phyloP scores from a whole-genome alignment of 2,797 vertebrate species.

The Melanotaenia pygmaea region DNA sequence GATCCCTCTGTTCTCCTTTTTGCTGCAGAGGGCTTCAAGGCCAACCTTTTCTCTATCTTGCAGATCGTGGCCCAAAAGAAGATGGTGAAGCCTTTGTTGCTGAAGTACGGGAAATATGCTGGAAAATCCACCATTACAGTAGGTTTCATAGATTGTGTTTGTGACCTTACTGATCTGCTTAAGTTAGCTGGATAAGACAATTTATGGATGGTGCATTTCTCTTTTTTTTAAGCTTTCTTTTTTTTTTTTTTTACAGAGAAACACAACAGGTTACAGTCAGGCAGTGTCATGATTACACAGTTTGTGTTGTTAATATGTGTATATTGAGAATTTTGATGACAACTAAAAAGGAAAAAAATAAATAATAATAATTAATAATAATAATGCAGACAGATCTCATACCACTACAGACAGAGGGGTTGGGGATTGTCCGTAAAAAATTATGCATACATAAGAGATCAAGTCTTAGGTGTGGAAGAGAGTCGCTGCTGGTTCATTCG shows the following conservation, averaged over 20 bases:
- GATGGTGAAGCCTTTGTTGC: slow-evolving; percentile 89
- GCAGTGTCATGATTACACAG: neutral
- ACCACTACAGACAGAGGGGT: slow-evolving; percentile 2
- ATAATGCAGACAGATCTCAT: neutral
- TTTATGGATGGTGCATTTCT: slow-evolving; percentile 15
- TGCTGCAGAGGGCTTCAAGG: slow-evolving; percentile 17
- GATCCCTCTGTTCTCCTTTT: slow-evolving; percentile 26
- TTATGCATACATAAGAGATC: slow-evolving; percentile 26
- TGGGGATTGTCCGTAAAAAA: slow-evolving; percentile 12
- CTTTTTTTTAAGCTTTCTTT: neutral
- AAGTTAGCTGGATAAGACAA: neutral
- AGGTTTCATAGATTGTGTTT: slow-evolving; percentile 52
- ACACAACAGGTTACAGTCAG: neutral
- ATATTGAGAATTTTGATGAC: too few species aligned
- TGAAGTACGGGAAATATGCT: slow-evolving; percentile 93
- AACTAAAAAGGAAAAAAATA: too few species aligned
- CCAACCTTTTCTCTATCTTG: slow-evolving; percentile 43
- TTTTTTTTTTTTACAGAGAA: neutral
- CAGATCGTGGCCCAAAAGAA: slow-evolving; percentile 97
- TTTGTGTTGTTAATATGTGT: neutral
- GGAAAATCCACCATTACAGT: slow-evolving; percentile 96
- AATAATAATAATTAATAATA: too few species aligned
- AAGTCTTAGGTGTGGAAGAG: slow-evolving; percentile 25
- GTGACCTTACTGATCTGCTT: slow-evolving; percentile 18
- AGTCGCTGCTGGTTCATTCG: slow-evolving; percentile 46